These are phyloP conservation scores for Cerastoderma edule DNA, from an alignment of 2,888 invertebrate genomes.

Conservation along the genomic window DNA sequence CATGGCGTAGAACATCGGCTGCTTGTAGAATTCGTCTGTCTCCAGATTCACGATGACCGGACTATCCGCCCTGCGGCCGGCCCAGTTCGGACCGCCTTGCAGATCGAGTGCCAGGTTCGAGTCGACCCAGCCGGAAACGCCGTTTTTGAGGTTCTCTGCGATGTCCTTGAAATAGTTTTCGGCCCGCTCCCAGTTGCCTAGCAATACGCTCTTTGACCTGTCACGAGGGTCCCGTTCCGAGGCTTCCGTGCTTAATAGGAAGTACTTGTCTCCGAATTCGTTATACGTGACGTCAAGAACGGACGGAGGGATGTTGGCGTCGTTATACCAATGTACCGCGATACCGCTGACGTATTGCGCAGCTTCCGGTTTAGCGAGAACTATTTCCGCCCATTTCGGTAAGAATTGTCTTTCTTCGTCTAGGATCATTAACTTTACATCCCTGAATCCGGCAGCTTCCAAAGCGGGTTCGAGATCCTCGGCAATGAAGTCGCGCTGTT, in stretches of 20 bases:
- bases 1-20: slow-evolving; percentile 94
- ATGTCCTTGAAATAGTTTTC: slow-evolving; percentile 88
- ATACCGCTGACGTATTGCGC: slow-evolving; percentile 88
- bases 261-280: slow-evolving; percentile 87
- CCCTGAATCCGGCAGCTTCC: slow-evolving; percentile 86
- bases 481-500: slow-evolving; percentile 88
- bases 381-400: slow-evolving; percentile 88
- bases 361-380: slow-evolving; percentile 78
- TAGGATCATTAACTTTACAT: slow-evolving; percentile 89
- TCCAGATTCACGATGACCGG: slow-evolving; percentile 88
- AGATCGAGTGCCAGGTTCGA: slow-evolving; percentile 92
- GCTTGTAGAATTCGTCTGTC: slow-evolving; percentile 91
- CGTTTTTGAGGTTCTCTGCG: slow-evolving; percentile 89
- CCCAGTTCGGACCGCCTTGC: slow-evolving; percentile 93
- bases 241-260: slow-evolving; percentile 85
- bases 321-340: slow-evolving; percentile 92
- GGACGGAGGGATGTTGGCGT: slow-evolving; percentile 87
- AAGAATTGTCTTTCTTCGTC: slow-evolving; percentile 90
- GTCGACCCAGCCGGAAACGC: slow-evolving; percentile 93
- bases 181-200: slow-evolving; percentile 92
- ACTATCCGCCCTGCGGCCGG: slow-evolving; percentile 90
- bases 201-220: slow-evolving; percentile 83
- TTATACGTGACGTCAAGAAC: slow-evolving; percentile 87
- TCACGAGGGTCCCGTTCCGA: slow-evolving; percentile 91
- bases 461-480: slow-evolving; percentile 90